Percentiles rank a stretch among this genome's conserved stretches.
Evolutionary conservation across 2,113 vertebrate genomes (phyloP).

Genomic region (Amazona vittata): DNA sequence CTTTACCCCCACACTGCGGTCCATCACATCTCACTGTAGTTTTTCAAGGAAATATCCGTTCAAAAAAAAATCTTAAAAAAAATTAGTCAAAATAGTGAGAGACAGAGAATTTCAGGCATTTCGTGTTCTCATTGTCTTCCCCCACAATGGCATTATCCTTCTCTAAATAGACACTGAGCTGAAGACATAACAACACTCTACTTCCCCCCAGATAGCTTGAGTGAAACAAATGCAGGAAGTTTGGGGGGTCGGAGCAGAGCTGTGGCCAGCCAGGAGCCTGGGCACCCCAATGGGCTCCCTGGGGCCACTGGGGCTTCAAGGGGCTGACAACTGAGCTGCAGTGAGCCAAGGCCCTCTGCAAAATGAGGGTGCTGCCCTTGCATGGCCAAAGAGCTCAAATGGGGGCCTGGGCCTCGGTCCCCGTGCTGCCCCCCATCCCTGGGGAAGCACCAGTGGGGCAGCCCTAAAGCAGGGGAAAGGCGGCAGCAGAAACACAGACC

Average conservation of each 20-base stretch:
- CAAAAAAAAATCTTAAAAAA: background rate
- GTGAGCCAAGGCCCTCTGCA: accelerated
- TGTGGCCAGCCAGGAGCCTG: accelerated
- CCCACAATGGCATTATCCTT: constrained; percentile 34
- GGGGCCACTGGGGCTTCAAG: accelerated
- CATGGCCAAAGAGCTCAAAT: background rate
- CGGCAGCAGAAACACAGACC: background rate
- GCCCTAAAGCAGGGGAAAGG: accelerated
- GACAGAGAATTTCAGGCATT: constrained; percentile 12
- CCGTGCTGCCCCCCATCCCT: background rate
- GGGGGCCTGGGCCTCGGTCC: background rate
- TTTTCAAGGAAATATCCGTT: background rate
- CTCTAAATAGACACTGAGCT: constrained; percentile 26
- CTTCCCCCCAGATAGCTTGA: constrained; percentile 5
- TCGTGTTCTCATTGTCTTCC: constrained; percentile 27
- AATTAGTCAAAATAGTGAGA: background rate
- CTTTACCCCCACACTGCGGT: background rate
- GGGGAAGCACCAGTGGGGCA: background rate
- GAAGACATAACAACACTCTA: constrained; percentile 53
- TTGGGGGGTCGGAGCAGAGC: background rate
- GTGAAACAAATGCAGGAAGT: constrained; percentile 59
- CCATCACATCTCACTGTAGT: background rate
- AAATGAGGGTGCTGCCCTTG: background rate
- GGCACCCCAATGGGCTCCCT: background rate
- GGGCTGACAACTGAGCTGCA: background rate